Evolutionary conservation across 2,113 vertebrate species (phyloP).

Genomic region (Elachura formosa): DNA sequence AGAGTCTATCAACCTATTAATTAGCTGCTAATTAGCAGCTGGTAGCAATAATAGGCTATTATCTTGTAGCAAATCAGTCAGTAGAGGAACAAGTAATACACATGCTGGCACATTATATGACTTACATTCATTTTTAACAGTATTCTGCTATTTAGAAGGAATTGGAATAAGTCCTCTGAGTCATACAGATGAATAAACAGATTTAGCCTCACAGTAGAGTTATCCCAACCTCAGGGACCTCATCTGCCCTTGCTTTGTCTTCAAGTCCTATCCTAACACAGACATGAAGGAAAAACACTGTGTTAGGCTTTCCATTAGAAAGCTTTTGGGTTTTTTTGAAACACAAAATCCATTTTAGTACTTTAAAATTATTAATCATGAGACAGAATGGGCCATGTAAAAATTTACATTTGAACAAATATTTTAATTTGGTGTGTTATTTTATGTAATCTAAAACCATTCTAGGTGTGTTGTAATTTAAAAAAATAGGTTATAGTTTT

Average conservation of each 20-base stretch:
- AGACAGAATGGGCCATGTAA: not conserved
- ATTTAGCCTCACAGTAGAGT: not conserved
- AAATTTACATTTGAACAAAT: not conserved
- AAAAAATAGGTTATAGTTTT: not conserved
- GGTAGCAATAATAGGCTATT: slow-evolving; percentile 51
- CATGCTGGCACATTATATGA: not conserved
- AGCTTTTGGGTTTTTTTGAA: not conserved
- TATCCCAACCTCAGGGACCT: not conserved
- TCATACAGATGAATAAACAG: not conserved
- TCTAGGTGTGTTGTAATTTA: not conserved
- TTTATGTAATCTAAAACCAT: not conserved
- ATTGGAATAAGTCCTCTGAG: not conserved
- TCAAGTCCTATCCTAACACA: not conserved
- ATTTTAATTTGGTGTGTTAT: not conserved
- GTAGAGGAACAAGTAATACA: not conserved
- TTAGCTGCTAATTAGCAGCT: slow-evolving; percentile 58
- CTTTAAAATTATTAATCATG: not conserved
- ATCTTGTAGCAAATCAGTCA: slow-evolving; percentile 19
- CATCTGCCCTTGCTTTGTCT: not conserved
- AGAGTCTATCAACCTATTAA: slow-evolving; percentile 51
- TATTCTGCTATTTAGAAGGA: not conserved
- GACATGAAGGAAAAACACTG: not conserved
- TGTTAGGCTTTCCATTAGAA: not conserved
- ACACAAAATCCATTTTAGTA: not conserved
- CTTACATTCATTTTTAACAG: not conserved